These are phyloP conservation scores for Meda fulgida DNA, from an alignment of 2,797 vertebrate genomes.

Conservation along the genomic window DNA sequence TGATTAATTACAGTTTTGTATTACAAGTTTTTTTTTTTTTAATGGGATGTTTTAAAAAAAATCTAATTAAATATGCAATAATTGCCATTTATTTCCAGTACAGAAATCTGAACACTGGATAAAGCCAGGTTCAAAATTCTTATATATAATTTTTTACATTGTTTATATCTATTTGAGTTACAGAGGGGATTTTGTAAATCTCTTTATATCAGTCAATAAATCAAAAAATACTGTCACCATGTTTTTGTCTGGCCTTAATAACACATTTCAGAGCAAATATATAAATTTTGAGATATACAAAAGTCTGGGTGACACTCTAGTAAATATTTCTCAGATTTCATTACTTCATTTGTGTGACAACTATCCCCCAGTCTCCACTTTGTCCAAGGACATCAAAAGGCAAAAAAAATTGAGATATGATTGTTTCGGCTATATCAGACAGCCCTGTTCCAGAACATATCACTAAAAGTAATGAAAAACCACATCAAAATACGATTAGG, in stretches of 20 bases:
- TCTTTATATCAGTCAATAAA: neutral
- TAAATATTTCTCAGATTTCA: neutral
- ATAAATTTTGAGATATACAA: neutral
- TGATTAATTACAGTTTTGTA: neutral
- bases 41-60: neutral
- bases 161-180: neutral
- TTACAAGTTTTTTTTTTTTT: neutral
- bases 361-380: neutral
- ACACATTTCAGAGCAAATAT: neutral
- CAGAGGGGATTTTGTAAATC: neutral
- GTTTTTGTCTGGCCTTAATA: neutral
- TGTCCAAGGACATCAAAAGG: neutral
- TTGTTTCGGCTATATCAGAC: conserved; percentile 1
- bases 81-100: neutral
- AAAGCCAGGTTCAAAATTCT: neutral
- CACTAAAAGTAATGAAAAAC: conserved; percentile 43
- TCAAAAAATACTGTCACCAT: neutral
- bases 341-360: neutral
- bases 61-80: neutral
- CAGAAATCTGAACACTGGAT: neutral
- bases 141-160: neutral
- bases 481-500: conserved; percentile 39
- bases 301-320: neutral
- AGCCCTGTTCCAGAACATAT: neutral
- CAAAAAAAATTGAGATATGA: neutral